A percentile compares a stretch with the other conserved stretches of the same genome.
Evolutionary conservation across 2,888 invertebrate genomes (phyloP).

Genomic region (Lapara coniferarum): DNA sequence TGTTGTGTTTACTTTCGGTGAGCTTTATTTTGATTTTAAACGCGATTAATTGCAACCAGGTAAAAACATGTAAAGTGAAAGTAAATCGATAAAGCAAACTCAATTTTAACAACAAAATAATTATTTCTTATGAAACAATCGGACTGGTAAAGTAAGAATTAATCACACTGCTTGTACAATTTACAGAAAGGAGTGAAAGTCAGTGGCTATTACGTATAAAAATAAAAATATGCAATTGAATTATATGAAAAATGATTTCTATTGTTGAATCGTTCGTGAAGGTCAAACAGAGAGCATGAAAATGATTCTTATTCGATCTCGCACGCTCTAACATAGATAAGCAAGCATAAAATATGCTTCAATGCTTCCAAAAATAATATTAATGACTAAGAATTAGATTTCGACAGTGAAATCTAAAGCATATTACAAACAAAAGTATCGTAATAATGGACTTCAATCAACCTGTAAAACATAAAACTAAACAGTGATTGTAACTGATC

Average conservation of each 20-base stretch:
- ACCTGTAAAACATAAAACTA: constrained; percentile 23
- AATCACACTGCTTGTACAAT: constrained; percentile 60
- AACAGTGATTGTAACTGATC: constrained; percentile 26
- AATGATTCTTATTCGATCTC: constrained; percentile 35
- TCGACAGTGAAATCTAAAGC: constrained; percentile 22
- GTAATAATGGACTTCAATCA: constrained; percentile 26
- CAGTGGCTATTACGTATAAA: constrained; percentile 51
- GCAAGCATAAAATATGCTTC: neutral
- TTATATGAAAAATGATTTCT: constrained; percentile 45
- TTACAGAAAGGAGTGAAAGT: constrained; percentile 70
- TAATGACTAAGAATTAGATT: constrained; percentile 2
- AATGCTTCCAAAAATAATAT: neutral
- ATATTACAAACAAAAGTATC: constrained; percentile 6
- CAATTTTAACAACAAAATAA: constrained; percentile 35
- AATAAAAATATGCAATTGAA: constrained; percentile 49
- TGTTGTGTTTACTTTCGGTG: constrained; percentile 54
- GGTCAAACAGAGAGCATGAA: constrained; percentile 51
- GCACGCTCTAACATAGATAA: constrained; percentile 34
- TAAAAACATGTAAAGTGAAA: constrained; percentile 52
- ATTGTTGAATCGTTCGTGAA: constrained; percentile 52
- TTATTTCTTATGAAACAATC: constrained; percentile 47
- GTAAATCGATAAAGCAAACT: constrained; percentile 35
- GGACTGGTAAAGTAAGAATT: constrained; percentile 58
- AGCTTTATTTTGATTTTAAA: constrained; percentile 36
- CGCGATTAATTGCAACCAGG: constrained; percentile 30